A percentile compares a stretch with the other conserved stretches of the same genome.
Evolutionary conservation across 2,113 vertebrate genomes (phyloP).

Genomic region (Rhinolophus ferrumequinum): DNA sequence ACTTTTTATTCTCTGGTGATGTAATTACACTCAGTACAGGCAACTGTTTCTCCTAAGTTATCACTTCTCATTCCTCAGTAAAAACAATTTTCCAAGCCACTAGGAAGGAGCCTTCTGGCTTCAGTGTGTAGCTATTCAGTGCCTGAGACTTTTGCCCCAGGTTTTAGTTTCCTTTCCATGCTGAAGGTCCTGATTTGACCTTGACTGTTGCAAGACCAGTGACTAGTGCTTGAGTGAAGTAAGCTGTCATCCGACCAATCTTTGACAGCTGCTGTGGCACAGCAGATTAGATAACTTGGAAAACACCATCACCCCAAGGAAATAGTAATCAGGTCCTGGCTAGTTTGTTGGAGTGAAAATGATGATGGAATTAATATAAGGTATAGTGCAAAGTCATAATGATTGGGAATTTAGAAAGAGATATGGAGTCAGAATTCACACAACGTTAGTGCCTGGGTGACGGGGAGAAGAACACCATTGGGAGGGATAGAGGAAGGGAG

Average conservation of each 20-base stretch:
- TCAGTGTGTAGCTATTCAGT: background rate
- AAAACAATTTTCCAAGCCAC: background rate
- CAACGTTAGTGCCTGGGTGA: background rate
- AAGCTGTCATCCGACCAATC: background rate
- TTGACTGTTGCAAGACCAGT: slow-evolving; percentile 23
- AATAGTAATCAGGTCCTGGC: background rate
- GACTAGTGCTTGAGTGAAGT: background rate
- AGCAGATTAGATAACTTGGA: background rate
- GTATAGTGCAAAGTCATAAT: background rate
- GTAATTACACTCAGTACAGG: background rate
- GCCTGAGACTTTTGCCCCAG: background rate
- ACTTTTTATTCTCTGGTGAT: slow-evolving; percentile 1
- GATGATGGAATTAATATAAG: background rate
- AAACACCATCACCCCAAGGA: background rate
- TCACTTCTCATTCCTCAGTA: background rate
- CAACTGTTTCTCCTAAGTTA: background rate
- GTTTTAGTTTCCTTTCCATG: background rate
- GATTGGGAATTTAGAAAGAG: background rate
- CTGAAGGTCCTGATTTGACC: background rate
- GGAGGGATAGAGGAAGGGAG: background rate
- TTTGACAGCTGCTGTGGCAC: background rate
- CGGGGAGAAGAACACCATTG: background rate
- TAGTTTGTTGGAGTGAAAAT: background rate
- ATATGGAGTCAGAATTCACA: background rate
- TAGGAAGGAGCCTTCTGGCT: background rate